These are phyloP conservation scores for Onychostruthus taczanowskii DNA, from an alignment of 2,113 vertebrate species.

Conservation along the genomic window DNA sequence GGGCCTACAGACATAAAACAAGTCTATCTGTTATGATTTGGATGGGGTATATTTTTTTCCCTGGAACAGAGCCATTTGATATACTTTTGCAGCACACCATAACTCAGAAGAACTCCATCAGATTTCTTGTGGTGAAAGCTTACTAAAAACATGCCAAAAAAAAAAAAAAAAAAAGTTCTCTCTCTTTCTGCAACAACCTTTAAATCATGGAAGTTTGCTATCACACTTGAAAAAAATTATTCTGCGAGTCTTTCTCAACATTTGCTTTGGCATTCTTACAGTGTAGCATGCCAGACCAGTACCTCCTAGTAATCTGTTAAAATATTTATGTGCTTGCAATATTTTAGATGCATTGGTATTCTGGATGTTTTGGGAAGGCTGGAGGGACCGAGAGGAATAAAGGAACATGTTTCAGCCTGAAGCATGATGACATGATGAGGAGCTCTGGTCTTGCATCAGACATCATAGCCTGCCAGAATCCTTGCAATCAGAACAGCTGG, in stretches of 20 bases:
- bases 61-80: neutral
- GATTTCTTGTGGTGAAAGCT: neutral
- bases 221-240: too few species aligned
- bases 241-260: neutral
- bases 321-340: neutral
- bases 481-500: neutral
- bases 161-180: neutral
- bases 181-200: too few species aligned
- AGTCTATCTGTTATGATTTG: neutral
- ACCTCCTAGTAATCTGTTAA: neutral
- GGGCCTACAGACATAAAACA: neutral
- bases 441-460: neutral
- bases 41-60: neutral
- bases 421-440: accelerated
- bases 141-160: neutral
- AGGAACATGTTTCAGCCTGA: neutral
- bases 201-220: too few species aligned
- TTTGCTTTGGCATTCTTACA: constrained; percentile 5
- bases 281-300: neutral
- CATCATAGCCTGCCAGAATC: neutral
- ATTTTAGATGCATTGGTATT: neutral
- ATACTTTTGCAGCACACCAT: neutral
- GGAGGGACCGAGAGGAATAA: neutral
- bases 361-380: neutral
- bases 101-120: neutral